Base-by-base conservation (phyloP, 2,113 vertebrate genomes). In the Dicerorhinus sumatrensis region DNA sequence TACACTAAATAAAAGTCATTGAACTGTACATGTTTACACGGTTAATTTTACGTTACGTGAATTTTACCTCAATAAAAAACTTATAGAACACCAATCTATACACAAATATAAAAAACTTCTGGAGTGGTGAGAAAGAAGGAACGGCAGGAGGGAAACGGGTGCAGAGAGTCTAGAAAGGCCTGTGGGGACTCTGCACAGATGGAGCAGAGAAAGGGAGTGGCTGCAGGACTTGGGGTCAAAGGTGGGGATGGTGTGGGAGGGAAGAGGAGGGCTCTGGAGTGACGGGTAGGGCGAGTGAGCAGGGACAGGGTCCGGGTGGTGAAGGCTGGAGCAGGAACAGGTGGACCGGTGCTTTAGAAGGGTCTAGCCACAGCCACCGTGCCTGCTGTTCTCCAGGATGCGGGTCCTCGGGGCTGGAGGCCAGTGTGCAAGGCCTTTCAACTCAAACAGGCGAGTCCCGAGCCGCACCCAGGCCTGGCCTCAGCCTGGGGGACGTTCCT, bases 121-220 rank as follows among this genome's bases (percentile, higher is more conserved):
- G 25, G 36, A 48, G 25, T 18, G 36, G 56, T 36, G 12, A 31
- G 63, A 33, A 16, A 65, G 60, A 17, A 60, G 33, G 17, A 13
- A 21, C 8, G 29, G 73, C 21, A 63, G n/a, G 58, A 67, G 46
- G 25, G 29, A 82, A 31, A 42, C 0, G 7, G 31, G 21, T 1
- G 20, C 23, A 2, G 7, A 5, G 9, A 54, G 48, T 2, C 9
- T 0, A 14, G 56, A 39, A 12, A 27, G 0, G 2, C 17, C 69
- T 2, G 17, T 18, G 23, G 88, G 51, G 31, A 23, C 10, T 16
- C 13, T 20, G 29, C 39, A 14, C 46, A 7, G 36, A 42, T 27
- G 36, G 18, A 14, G 3, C 18, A 20, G 69, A 23, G 62, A 16
- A 42, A 2, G 31, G 17, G 2, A 4, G 42, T 2, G 0, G 79